Conservation (phyloP, 2,113 vertebrate genomes). For the Centropus bengalensis region DNA sequence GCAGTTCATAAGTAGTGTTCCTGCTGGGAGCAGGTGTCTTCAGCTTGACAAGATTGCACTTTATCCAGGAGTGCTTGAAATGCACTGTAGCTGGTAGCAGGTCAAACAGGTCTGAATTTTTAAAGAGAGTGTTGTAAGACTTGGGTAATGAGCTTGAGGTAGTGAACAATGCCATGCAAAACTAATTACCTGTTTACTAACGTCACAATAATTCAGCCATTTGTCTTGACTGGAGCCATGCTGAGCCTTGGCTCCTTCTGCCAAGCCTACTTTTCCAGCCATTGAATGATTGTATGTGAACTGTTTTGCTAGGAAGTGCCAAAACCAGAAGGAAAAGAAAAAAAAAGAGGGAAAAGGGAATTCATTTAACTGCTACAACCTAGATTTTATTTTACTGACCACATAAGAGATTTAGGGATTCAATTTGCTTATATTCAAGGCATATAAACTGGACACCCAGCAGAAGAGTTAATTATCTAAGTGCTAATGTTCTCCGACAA, state of each 20-base stretch:
- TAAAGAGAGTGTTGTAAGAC: slow-evolving; percentile 59
- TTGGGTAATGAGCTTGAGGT: slow-evolving; percentile 66
- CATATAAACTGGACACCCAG: neutral
- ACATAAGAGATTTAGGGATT: slow-evolving; percentile 48
- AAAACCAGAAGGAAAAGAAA: neutral
- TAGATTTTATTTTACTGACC: slow-evolving; percentile 58
- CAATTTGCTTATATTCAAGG: neutral
- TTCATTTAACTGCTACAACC: slow-evolving; percentile 3
- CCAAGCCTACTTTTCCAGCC: slow-evolving; percentile 43
- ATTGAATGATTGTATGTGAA: slow-evolving; percentile 14
- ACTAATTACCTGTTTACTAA: slow-evolving; percentile 76
- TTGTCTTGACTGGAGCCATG: slow-evolving; percentile 63
- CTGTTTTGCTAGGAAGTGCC: slow-evolving; percentile 17
- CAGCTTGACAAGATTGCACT: slow-evolving; percentile 73
- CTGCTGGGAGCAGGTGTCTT: slow-evolving; percentile 80
- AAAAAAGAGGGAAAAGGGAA: neutral
- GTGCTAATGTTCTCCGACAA: slow-evolving; percentile 55
- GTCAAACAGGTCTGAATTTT: slow-evolving; percentile 69
- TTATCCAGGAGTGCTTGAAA: slow-evolving; percentile 69
- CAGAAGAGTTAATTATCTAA: slow-evolving; percentile 61
- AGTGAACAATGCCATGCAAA: slow-evolving; percentile 69
- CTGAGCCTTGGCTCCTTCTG: neutral
- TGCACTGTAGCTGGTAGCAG: slow-evolving; percentile 58
- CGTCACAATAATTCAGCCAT: slow-evolving; percentile 71
- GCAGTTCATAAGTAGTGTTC: slow-evolving; percentile 70